Base-by-base conservation (phyloP, 2,113 vertebrate genomes). In the Ranitomeya variabilis region DNA sequence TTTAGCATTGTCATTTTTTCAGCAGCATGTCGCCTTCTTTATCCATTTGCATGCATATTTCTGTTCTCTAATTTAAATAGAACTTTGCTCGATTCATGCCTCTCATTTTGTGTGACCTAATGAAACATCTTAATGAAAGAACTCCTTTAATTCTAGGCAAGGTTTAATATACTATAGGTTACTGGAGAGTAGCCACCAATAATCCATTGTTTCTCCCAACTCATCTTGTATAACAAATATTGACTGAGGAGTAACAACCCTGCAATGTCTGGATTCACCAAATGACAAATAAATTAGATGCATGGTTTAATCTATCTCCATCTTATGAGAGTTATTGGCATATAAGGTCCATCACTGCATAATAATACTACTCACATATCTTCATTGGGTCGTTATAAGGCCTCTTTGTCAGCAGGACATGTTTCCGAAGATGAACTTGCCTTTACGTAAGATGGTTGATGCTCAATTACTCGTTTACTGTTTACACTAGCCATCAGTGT, bases 221-320 rank as follows among this genome's bases (percentile, higher is more conserved):
- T 73, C 69, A 73, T 73, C 69, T 73, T 16, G 69, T 73, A 73
- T 26, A 73, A 37, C 26, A 31, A 73, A 73, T 73, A 73, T 73
- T 73, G 69, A 73, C 69, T 73, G 69, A 73, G 37, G 7, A 37
- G 13, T 37, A 31, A 31, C 69, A 73, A 37, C 69, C 16, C 69
- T 21, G 69, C 26, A 37, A 73, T 37, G 26, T 37, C 69, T 31
- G 69, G 4, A 73, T 14, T 73, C 26, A 55, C 19, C 55, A 19
- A 54, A 12, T 79, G 76, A 54, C 76, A 79, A n/a, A 52, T 79
- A 52, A 79, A 54, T 54, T 11, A 54, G 76, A 79, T 79, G n/a
- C 76, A 79, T 54, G 15, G 51, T 79, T 79, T 52, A n/a, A n/a
- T 79, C 18, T 55, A 23, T 79, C 45, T 79, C 55, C 76, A 79